Conservation (phyloP, 2,113 vertebrate genomes). For the Varanus salvator region DNA sequence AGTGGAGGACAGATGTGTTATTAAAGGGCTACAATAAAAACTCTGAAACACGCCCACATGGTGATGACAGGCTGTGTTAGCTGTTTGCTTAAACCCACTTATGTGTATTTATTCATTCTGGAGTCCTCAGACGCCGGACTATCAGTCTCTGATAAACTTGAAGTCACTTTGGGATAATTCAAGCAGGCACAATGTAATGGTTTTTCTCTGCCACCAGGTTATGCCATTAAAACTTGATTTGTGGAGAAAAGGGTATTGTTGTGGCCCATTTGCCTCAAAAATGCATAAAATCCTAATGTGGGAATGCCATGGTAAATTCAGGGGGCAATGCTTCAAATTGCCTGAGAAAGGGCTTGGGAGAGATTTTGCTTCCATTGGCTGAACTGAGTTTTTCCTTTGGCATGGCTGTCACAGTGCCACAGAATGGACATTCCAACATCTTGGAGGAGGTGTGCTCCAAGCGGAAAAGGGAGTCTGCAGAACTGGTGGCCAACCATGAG, state of each 20-base stretch:
- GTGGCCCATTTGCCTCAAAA: not conserved
- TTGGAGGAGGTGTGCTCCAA: not conserved
- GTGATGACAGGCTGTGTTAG: not conserved
- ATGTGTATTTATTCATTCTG: not conserved
- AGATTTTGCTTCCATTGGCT: not conserved
- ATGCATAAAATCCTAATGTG: not conserved
- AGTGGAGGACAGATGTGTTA: conserved; percentile 21
- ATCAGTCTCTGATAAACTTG: no score
- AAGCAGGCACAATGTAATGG: no score
- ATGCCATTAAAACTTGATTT: not conserved
- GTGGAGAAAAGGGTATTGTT: no score
- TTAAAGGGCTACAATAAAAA: conserved; percentile 73
- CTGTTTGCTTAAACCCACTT: not conserved
- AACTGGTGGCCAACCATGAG: no score
- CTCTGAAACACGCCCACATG: conserved; percentile 41
- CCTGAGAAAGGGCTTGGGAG: not conserved
- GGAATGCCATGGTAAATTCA: not conserved
- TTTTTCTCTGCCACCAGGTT: not conserved
- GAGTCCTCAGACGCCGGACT: no score
- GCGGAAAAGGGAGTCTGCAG: not conserved
- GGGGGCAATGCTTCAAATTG: not conserved
- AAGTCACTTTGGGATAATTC: no score
- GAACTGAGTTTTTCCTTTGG: not conserved
- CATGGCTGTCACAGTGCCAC: not conserved
- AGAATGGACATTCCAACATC: not conserved